Percentiles rank a stretch among this genome's conserved stretches.
These are phyloP conservation scores for Lycocerus yunnanus DNA, from an alignment of 2,888 invertebrate species.

Conservation along the genomic window DNA sequence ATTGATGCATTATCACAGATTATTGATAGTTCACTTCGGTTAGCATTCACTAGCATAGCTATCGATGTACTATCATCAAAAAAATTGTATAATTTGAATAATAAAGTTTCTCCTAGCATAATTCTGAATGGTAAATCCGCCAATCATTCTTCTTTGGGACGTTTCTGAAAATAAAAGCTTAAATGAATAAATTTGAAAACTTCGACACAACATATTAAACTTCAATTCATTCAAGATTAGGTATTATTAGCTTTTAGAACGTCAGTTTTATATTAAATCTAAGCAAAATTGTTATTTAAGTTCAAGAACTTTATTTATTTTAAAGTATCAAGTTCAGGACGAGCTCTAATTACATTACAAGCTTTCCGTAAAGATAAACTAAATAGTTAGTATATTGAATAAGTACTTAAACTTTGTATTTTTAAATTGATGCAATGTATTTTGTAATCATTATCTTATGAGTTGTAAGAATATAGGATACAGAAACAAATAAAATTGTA, in stretches of 20 bases:
- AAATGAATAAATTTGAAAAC: neutral
- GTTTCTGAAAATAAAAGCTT: constrained; percentile 3
- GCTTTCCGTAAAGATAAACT: no score
- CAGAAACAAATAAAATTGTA: no score
- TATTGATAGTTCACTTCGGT: constrained; percentile 5
- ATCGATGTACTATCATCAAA: constrained; percentile 4
- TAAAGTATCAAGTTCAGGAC: no score
- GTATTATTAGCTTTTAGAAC: neutral
- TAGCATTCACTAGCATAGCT: neutral
- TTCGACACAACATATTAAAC: neutral
- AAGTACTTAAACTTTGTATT: no score
- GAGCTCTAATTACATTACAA: no score
- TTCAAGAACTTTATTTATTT: no score
- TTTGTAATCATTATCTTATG: no score
- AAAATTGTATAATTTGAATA: neutral
- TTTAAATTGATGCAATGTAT: no score
- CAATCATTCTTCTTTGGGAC: neutral
- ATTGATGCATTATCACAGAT: neutral
- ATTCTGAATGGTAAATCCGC: neutral
- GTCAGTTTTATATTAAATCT: neutral
- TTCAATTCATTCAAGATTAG: neutral
- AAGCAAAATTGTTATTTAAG: no score
- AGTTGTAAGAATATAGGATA: no score
- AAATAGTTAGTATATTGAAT: no score
- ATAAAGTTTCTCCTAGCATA: constrained; percentile 5